Conservation (phyloP, 2,113 vertebrate genomes). For the Pyxicephalus adspersus region DNA sequence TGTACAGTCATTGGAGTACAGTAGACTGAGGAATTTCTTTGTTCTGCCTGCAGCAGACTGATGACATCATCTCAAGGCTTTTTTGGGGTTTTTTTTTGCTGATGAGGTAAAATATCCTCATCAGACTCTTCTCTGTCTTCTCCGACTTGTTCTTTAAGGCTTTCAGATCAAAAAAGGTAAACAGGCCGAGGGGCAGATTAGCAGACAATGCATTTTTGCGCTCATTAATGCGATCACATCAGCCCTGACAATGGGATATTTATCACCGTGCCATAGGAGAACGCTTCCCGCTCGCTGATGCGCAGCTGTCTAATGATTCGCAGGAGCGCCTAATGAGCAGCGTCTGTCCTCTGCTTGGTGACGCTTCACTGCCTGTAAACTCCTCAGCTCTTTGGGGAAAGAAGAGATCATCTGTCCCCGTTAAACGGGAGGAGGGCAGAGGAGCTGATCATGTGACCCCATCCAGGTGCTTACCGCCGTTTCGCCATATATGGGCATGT, state of each 20-base stretch:
- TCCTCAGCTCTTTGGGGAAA: slow-evolving; percentile 25
- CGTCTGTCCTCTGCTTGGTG: slow-evolving; percentile 48
- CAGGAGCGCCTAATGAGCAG: slow-evolving; percentile 59
- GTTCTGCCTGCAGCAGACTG: too few species aligned
- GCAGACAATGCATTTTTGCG: slow-evolving; percentile 53
- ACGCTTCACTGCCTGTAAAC: slow-evolving; percentile 23
- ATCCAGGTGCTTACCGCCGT: too few species aligned
- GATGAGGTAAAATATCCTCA: too few species aligned
- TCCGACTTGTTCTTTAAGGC: neutral
- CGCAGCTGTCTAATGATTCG: slow-evolving; percentile 64
- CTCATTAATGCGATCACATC: slow-evolving; percentile 77
- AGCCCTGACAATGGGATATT: slow-evolving; percentile 70
- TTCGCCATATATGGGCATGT: too few species aligned
- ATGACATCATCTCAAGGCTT: too few species aligned
- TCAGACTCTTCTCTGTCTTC: too few species aligned
- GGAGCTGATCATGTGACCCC: too few species aligned
- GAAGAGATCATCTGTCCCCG: slow-evolving; percentile 30
- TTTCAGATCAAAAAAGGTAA: slow-evolving; percentile 19
- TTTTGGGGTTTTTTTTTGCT: too few species aligned
- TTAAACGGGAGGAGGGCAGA: slow-evolving; percentile 9
- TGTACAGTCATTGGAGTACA: too few species aligned
- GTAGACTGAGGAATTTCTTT: too few species aligned
- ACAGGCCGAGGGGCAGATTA: slow-evolving; percentile 12
- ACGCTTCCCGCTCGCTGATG: slow-evolving; percentile 68
- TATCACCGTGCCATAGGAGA: slow-evolving; percentile 60